These are phyloP conservation scores for Astreopora myriophthalma DNA, from an alignment of 64 coral and sea anemone genomes.

Conservation along the genomic window DNA sequence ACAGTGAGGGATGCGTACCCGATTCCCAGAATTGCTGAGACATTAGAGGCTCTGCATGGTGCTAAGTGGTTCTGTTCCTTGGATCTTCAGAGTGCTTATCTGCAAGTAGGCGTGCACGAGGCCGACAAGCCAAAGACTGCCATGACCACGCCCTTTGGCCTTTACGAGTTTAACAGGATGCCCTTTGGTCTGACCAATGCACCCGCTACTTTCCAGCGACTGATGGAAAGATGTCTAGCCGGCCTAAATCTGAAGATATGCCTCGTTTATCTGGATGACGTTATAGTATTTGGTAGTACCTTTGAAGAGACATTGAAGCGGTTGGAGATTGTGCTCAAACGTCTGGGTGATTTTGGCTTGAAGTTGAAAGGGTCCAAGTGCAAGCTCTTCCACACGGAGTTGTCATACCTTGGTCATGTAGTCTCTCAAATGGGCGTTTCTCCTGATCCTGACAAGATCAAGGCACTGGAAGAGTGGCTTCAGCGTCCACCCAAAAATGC, in stretches of 20 bases:
- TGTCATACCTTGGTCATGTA: slow-evolving; percentile 37
- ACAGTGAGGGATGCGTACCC: slow-evolving; percentile 57
- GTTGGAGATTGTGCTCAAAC: slow-evolving; percentile 33
- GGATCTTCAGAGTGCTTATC: slow-evolving; percentile 51
- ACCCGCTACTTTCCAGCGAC: slow-evolving; percentile 33
- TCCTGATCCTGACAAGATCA: slow-evolving; percentile 59
- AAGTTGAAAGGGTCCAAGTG: slow-evolving; percentile 70
- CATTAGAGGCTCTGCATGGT: slow-evolving; percentile 6
- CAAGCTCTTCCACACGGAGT: slow-evolving; percentile 52
- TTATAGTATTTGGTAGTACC: slow-evolving; percentile 43
- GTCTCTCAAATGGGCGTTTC: slow-evolving; percentile 25
- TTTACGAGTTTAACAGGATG: slow-evolving; percentile 27
- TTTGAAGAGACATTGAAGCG: slow-evolving; percentile 33
- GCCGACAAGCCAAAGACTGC: slow-evolving; percentile 33
- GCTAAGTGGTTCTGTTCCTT: slow-evolving; percentile 66
- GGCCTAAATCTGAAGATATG: slow-evolving; percentile 21
- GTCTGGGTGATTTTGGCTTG: slow-evolving; percentile 1
- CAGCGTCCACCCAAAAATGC: neutral
- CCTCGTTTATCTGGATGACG: slow-evolving; percentile 55
- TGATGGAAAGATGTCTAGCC: slow-evolving; percentile 23
- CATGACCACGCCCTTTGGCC: slow-evolving; percentile 25
- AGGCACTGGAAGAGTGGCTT: slow-evolving; percentile 32
- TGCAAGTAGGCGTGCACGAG: neutral
- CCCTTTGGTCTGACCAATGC: slow-evolving; percentile 44
- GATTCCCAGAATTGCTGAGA: slow-evolving; percentile 40